A percentile compares a stretch with the other conserved stretches of the same genome.
phyloP scores from a whole-genome alignment of 1,140 invertebrate species.

The Trialeurodes vaporariorum region DNA sequence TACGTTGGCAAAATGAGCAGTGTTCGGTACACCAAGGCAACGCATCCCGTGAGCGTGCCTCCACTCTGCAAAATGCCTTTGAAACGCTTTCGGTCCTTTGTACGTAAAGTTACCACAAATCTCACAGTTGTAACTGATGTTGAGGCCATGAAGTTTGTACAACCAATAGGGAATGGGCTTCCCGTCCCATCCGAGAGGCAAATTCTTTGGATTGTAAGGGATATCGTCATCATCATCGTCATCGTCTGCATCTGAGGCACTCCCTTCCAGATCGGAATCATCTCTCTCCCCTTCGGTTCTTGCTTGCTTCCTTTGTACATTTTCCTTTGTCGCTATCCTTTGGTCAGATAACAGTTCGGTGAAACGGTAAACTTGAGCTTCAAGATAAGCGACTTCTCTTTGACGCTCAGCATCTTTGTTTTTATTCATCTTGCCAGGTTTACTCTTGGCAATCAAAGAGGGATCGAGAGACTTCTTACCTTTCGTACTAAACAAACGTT shows the following conservation, averaged over 20 bases:
- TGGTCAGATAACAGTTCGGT: constrained; percentile 72
- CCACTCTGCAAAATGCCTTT: constrained; percentile 99
- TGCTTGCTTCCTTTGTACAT: constrained; percentile 96
- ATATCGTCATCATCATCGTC: constrained; percentile 79
- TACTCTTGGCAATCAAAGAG: constrained; percentile 76
- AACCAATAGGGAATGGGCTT: constrained; percentile 99
- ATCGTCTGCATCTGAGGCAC: constrained; percentile 71
- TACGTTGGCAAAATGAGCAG: constrained; percentile 99
- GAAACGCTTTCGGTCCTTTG: constrained; percentile 98
- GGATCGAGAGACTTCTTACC: constrained; percentile 85
- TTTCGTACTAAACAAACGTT: constrained; percentile 90
- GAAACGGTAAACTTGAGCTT: constrained; percentile 79
- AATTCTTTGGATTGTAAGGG: constrained; percentile 98
- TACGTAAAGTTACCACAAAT: constrained; percentile 99
- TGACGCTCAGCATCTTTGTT: constrained; percentile 57
- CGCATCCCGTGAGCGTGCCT: constrained; percentile 98
- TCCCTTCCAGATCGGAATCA: constrained; percentile 84
- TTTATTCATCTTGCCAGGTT: constrained; percentile 52
- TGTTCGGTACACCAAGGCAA: constrained; percentile 97
- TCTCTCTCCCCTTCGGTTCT: constrained; percentile 88
- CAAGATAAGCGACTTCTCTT: constrained; percentile 70
- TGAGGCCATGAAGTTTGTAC: constrained; percentile 97
- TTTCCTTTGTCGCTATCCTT: constrained; percentile 85
- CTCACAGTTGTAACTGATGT: constrained; percentile 98
- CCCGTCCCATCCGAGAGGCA: constrained; percentile 98